Percentiles rank a stretch among this genome's conserved stretches.
phyloP scores from a whole-genome alignment of 2,113 vertebrate species.

The Nyctibius bracteatus region DNA sequence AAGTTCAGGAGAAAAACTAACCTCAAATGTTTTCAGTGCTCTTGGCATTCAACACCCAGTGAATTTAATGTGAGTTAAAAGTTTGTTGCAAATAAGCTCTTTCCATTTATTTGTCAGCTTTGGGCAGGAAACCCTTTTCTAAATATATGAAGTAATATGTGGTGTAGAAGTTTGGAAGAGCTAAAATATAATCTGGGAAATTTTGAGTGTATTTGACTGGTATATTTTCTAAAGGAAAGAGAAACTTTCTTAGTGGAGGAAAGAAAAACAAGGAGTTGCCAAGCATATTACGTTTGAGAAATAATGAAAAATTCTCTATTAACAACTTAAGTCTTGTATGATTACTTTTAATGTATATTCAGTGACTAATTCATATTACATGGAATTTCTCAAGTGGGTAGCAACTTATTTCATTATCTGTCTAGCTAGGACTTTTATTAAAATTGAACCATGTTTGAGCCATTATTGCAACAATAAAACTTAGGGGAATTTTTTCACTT shows the following conservation, averaged over 20 bases:
- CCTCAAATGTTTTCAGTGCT: neutral
- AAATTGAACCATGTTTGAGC: neutral
- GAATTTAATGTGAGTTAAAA: neutral
- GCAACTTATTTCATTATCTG: neutral
- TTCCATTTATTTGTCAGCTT: neutral
- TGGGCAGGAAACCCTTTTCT: neutral
- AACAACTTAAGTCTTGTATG: neutral
- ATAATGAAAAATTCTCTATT: neutral
- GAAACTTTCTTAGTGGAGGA: neutral
- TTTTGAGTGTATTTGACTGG: neutral
- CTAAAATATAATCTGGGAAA: neutral
- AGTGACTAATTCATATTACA: neutral
- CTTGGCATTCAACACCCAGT: neutral
- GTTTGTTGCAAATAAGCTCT: neutral
- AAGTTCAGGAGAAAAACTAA: neutral
- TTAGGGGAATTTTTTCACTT: neutral
- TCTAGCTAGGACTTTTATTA: neutral
- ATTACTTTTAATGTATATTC: neutral
- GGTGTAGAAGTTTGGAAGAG: neutral
- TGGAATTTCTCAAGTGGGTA: neutral
- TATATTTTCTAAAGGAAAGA: neutral
- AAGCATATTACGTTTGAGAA: neutral
- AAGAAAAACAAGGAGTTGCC: neutral
- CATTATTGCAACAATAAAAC: neutral
- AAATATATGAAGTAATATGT: neutral